Evolutionary conservation across 2,113 vertebrate species (phyloP).

Genomic region (Chaetorhynchus papuensis): DNA sequence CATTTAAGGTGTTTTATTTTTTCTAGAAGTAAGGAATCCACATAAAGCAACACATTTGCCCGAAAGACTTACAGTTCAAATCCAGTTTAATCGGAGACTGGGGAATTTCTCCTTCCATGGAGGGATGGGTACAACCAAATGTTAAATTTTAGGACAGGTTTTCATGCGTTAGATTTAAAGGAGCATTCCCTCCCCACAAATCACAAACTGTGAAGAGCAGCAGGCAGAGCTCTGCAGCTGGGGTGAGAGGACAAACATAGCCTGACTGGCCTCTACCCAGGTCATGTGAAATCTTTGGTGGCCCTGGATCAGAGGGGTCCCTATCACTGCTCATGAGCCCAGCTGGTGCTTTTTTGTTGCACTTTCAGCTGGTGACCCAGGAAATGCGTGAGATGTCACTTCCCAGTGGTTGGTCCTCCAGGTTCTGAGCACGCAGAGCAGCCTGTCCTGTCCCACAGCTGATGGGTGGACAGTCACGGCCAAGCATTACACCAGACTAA

Average conservation of each 20-base stretch:
- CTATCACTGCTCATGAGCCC: neutral
- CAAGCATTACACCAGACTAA: neutral
- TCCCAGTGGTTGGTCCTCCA: neutral
- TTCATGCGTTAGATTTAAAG: neutral
- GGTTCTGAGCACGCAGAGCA: accelerated
- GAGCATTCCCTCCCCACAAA: neutral
- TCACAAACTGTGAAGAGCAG: neutral
- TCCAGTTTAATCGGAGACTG: neutral
- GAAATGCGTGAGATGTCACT: neutral
- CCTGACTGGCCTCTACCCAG: neutral
- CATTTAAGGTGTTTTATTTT: neutral
- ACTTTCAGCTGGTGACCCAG: neutral
- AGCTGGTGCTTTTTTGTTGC: neutral
- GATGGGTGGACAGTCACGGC: accelerated
- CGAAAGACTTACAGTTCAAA: neutral
- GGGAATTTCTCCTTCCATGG: neutral
- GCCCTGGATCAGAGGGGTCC: neutral
- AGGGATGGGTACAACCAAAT: neutral
- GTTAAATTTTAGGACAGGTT: neutral
- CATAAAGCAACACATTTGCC: neutral
- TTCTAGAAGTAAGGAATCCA: neutral
- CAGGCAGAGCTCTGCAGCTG: neutral
- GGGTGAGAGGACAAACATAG: neutral
- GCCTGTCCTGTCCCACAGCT: neutral
- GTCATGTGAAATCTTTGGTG: neutral